A percentile compares a stretch with the other conserved stretches of the same genome.
phyloP scores from a whole-genome alignment of 2,797 vertebrate species.

The Characodon lateralis region DNA sequence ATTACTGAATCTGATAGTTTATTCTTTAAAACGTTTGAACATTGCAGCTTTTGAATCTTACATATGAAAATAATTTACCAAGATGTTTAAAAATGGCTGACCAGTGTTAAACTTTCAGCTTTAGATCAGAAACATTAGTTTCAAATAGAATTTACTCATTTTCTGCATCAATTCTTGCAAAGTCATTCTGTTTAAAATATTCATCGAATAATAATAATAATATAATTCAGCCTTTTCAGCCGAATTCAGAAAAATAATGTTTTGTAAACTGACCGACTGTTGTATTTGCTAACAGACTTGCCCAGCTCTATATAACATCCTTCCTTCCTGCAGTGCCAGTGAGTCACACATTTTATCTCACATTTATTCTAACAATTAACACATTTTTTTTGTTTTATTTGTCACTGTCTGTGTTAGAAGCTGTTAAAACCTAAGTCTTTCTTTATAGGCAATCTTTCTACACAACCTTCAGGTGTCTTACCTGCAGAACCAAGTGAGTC shows the following conservation, averaged over 20 bases:
- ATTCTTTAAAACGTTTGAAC: background rate
- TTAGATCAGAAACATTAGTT: background rate
- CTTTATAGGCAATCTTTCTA: constrained; percentile 82
- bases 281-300: constrained; percentile 82
- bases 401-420: background rate
- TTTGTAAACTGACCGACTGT: background rate
- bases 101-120: background rate
- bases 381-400: background rate
- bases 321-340: constrained; percentile 85
- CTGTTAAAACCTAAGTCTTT: background rate
- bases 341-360: constrained; percentile 63
- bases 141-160: background rate
- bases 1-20: background rate
- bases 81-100: background rate
- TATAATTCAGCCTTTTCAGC: background rate
- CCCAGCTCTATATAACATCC: constrained; percentile 88
- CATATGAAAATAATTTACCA: background rate
- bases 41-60: background rate
- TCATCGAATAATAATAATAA: background rate
- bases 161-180: background rate
- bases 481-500: constrained; percentile 86
- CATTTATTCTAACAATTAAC: background rate
- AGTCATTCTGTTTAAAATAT: background rate
- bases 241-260: background rate
- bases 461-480: constrained; percentile 86